Conservation (phyloP, 2,797 vertebrate species). For the Gephyroberyx darwinii region DNA sequence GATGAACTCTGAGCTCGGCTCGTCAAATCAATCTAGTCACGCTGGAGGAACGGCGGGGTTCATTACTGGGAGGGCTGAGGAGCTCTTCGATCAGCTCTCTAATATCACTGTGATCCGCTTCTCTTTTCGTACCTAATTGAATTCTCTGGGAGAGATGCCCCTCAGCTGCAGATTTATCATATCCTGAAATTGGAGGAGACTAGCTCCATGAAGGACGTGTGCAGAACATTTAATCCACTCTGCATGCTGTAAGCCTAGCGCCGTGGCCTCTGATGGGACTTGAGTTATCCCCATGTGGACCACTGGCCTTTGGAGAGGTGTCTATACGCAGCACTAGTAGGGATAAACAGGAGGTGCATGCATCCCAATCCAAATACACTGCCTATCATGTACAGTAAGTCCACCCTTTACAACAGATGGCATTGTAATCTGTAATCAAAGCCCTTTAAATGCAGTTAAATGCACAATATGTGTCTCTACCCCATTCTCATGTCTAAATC, state of each 20-base stretch:
- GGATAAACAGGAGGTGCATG: constrained; percentile 41
- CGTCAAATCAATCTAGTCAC: constrained; percentile 77
- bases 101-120: constrained; percentile 76
- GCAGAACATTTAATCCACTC: constrained; percentile 74
- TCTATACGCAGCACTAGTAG: constrained; percentile 38
- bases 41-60: constrained; percentile 62
- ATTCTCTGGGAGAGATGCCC: constrained; percentile 77
- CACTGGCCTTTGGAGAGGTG: constrained; percentile 55
- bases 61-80: constrained; percentile 72
- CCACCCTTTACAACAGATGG: constrained; percentile 66
- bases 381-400: constrained; percentile 60
- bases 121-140: constrained; percentile 79
- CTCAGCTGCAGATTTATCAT: constrained; percentile 77
- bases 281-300: constrained; percentile 58
- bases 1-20: constrained; percentile 68
- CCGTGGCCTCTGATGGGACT: constrained; percentile 42
- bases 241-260: constrained; percentile 33
- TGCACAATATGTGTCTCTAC: constrained; percentile 56
- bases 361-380: constrained; percentile 55
- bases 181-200: constrained; percentile 78
- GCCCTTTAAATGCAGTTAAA: constrained; percentile 62
- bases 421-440: constrained; percentile 71
- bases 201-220: constrained; percentile 72
- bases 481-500: background rate
- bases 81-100: constrained; percentile 72